Base-by-base conservation (phyloP, 2,113 vertebrate species). In the Cheilinus undulatus region DNA sequence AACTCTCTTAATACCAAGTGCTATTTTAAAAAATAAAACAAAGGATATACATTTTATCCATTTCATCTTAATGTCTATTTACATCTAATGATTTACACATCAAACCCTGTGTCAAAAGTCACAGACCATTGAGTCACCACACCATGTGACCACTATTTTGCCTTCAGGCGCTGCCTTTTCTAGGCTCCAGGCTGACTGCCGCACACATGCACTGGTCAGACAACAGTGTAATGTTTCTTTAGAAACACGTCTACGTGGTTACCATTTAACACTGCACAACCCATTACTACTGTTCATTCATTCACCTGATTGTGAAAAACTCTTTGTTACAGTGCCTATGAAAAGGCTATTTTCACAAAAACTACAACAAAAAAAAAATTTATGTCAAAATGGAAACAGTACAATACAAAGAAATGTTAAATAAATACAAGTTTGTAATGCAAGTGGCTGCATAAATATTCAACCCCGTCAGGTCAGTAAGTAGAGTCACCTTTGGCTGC, bases 81-180 rank as follows among this genome's bases (percentile, higher is more conserved):
- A 42, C 3, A 19, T 15, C 13, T 42, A 5, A 42, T 42, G 14
- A 42, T 63, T 83, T 58, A 24, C 14, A 23, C 57, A 60, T 1
- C 22, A 24, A 60, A 54, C 19, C 26, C 1, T 36, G 7, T 50
- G 23, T 28, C 28, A 57, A 7, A 62, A 20, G 49, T 40, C 28
- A 27, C 30, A 17, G 61, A 64, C 19, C 20, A 17, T 4, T 27
- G 30, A 19, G 19, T 28, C 48, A 13, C 13, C 36, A 2, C 43
- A 58, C 59, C 72, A 59, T 38, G 69, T 81, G 83, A 86, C 82
- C 74, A 57, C 51, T 84, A 72, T 89, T 88, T 88, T 87, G 80
- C 86, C 86, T 26, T 56, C 68, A 86, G 66, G 28, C 12, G 7
- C 46, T 38, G 43, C 19, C 14, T 27, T 48, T 36, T 40, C 26